Evolutionary conservation across 2,113 vertebrate species (phyloP).

Genomic region (Empidonax alnorum): DNA sequence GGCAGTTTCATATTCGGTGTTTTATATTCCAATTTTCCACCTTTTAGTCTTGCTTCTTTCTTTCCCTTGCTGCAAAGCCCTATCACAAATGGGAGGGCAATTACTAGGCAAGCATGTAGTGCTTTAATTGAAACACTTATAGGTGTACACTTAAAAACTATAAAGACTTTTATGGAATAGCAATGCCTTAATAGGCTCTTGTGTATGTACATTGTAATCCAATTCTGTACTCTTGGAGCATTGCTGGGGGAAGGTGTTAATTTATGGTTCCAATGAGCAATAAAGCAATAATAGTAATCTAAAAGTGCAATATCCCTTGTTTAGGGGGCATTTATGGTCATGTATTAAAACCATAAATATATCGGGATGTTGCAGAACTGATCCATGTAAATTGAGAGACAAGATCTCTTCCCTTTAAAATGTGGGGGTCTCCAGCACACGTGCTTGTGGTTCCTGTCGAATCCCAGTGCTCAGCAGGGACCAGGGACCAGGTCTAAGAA

Average conservation of each 20-base stretch:
- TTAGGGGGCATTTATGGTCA: conserved; percentile 78
- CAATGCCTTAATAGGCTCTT: conserved; percentile 71
- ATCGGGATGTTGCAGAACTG: conserved; percentile 57
- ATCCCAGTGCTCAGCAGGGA: not conserved
- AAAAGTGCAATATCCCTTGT: conserved; percentile 76
- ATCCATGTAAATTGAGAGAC: conserved; percentile 69
- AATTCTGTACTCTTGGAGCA: conserved; percentile 54
- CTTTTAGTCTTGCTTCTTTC: conserved; percentile 74
- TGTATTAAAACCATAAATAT: conserved; percentile 81
- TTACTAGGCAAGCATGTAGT: conserved; percentile 68
- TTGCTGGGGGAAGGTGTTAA: conserved; percentile 71
- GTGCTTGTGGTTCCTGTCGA: not conserved
- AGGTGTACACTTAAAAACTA: conserved; percentile 70
- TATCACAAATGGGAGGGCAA: conserved; percentile 67
- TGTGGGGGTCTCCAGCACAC: conserved; percentile 9
- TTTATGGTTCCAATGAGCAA: conserved; percentile 75
- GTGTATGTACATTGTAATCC: conserved; percentile 68
- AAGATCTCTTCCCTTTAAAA: conserved; percentile 53
- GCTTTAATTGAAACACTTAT: conserved; percentile 80
- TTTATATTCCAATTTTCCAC: conserved; percentile 75
- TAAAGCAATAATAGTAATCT: conserved; percentile 80
- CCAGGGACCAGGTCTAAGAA: not conserved
- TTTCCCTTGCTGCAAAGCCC: conserved; percentile 26
- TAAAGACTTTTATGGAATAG: conserved; percentile 75
- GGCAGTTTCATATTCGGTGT: conserved; percentile 60